Conservation (phyloP, 2,797 vertebrate genomes). For the Ptychobarbus kaznakovi region DNA sequence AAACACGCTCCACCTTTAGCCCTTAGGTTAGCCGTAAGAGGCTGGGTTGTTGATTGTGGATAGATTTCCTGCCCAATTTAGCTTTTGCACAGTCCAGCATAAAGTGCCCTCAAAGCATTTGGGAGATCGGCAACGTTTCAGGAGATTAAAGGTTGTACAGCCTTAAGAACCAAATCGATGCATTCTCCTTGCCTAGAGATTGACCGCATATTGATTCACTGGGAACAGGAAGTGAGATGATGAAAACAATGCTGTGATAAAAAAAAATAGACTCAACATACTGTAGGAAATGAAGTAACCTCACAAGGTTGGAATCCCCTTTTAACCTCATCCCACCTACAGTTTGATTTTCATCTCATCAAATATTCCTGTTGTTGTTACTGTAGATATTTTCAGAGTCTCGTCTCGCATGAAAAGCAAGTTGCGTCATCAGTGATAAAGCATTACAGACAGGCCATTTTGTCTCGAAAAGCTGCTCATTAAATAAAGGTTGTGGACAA, state of each 20-base stretch:
- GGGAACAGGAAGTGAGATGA: slow-evolving; percentile 68
- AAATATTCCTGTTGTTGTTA: slow-evolving; percentile 13
- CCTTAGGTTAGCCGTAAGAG: slow-evolving; percentile 39
- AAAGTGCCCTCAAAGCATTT: slow-evolving; percentile 69
- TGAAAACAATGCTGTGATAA: slow-evolving; percentile 61
- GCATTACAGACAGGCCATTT: slow-evolving; percentile 38
- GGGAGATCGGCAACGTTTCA: slow-evolving; percentile 66
- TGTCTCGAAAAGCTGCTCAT: slow-evolving; percentile 53
- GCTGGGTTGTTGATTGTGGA: slow-evolving; percentile 47
- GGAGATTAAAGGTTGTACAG: slow-evolving; percentile 79
- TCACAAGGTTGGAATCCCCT: slow-evolving; percentile 29
- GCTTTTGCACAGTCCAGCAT: slow-evolving; percentile 58
- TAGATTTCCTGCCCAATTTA: slow-evolving; percentile 65
- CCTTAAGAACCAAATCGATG: slow-evolving; percentile 75
- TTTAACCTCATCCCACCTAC: not conserved
- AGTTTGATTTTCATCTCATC: slow-evolving; percentile 16
- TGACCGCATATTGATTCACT: slow-evolving; percentile 78
- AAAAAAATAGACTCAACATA: slow-evolving; percentile 51
- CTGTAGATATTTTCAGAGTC: slow-evolving; percentile 25
- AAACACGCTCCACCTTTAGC: slow-evolving; percentile 40
- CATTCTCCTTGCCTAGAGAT: slow-evolving; percentile 74
- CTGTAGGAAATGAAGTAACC: slow-evolving; percentile 63
- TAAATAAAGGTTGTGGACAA: slow-evolving; percentile 51
- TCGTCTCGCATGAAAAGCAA: slow-evolving; percentile 36
- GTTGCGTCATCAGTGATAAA: slow-evolving; percentile 37